A percentile compares a stretch with the other conserved stretches of the same genome.
Evolutionary conservation across 2,888 invertebrate species (phyloP).

Genomic region (Andrena marginata): DNA sequence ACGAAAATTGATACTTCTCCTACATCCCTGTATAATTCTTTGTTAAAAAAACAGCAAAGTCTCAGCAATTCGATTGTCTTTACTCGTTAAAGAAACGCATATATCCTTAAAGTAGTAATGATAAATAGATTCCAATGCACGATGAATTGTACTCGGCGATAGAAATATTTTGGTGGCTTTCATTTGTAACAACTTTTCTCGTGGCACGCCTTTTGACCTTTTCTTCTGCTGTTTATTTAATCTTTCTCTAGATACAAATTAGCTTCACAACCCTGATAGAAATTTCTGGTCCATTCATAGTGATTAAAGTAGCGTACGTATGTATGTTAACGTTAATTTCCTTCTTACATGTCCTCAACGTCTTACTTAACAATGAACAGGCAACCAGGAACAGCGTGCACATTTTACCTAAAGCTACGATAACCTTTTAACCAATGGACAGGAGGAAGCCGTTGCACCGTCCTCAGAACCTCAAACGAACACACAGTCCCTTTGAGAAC

Average conservation of each 20-base stretch:
- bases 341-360: not conserved
- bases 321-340: not conserved
- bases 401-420: slow-evolving; percentile 42
- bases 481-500: not conserved
- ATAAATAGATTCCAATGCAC: not conserved
- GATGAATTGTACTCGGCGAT: not conserved
- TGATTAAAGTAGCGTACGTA: not conserved
- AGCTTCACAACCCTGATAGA: not conserved
- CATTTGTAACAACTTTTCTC: not conserved
- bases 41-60: not conserved
- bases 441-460: slow-evolving; percentile 32
- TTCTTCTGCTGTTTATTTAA: not conserved
- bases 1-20: slow-evolving; percentile 35
- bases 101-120: not conserved
- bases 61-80: not conserved
- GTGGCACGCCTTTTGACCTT: not conserved
- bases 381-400: slow-evolving; percentile 34
- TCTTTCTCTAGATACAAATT: not conserved
- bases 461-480: not conserved
- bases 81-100: not conserved
- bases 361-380: slow-evolving; percentile 12
- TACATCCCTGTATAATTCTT: slow-evolving; percentile 5
- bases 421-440: slow-evolving; percentile 37
- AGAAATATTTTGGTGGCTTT: too few relatives aligned
- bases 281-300: not conserved